These are phyloP conservation scores for Corythaeola cristata DNA, from an alignment of 2,113 vertebrate genomes.

Conservation along the genomic window DNA sequence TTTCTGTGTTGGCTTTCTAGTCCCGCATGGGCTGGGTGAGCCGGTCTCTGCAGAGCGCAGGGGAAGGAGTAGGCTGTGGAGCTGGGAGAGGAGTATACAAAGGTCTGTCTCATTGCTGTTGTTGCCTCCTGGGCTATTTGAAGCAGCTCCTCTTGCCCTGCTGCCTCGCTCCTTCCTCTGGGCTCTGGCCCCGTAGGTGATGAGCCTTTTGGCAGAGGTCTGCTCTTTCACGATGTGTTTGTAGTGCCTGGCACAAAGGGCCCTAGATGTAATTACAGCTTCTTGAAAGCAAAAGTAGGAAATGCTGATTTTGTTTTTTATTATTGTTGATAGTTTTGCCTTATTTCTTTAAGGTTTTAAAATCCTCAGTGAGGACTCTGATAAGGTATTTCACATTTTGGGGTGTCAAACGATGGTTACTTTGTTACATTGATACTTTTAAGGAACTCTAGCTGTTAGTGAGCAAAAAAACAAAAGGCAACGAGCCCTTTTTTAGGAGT, in stretches of 20 bases:
- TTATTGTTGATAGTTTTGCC: not conserved
- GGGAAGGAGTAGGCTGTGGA: not conserved
- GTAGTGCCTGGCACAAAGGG: not conserved
- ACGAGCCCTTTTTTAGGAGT: not conserved
- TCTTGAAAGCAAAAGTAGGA: not conserved
- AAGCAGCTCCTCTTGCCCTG: not conserved
- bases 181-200: fast-evolving
- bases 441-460: not conserved
- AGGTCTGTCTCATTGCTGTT: not conserved
- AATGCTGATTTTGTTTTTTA: not conserved
- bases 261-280: not conserved
- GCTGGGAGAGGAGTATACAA: too few species aligned
- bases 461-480: not conserved
- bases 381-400: not conserved
- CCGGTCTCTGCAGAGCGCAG: not conserved
- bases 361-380: not conserved
- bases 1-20: not conserved
- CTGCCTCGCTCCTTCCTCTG: not conserved
- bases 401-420: not conserved
- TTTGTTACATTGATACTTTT: not conserved
- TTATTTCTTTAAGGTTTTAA: not conserved
- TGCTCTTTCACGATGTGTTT: not conserved
- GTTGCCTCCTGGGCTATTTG: not conserved
- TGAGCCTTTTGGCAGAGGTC: not conserved
- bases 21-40: fast-evolving